These are phyloP conservation scores for Carposina sasakii DNA, from an alignment of 1,140 invertebrate genomes.

Conservation along the genomic window DNA sequence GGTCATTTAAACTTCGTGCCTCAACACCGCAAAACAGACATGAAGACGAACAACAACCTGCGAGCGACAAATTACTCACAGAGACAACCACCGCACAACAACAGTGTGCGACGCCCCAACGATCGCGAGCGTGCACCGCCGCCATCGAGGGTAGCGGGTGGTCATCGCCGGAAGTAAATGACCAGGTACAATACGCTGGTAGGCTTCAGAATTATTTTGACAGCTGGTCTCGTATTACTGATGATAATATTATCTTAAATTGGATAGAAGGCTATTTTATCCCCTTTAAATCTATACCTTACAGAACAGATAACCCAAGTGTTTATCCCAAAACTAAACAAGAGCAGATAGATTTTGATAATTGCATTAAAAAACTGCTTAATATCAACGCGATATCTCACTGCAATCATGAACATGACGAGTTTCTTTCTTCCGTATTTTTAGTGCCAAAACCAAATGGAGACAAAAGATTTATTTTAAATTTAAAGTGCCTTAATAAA, in stretches of 20 bases:
- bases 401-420: slow-evolving; percentile 9
- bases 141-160: background rate
- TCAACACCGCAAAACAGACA: slow-evolving; percentile 2
- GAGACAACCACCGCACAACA: background rate
- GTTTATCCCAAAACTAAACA: background rate
- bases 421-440: slow-evolving; percentile 36
- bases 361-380: slow-evolving; percentile 8
- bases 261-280: slow-evolving; percentile 19
- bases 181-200: slow-evolving; percentile 18
- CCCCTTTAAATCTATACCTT: slow-evolving; percentile 9
- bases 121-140: background rate
- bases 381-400: slow-evolving; percentile 5
- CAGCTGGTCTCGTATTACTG: slow-evolving; percentile 14
- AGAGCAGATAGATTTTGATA: slow-evolving; percentile 4
- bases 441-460: slow-evolving; percentile 16
- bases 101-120: too few species aligned
- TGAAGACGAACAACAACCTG: background rate
- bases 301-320: background rate
- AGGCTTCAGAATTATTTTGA: slow-evolving; percentile 7
- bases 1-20: slow-evolving; percentile 7
- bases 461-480: slow-evolving; percentile 14
- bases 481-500: slow-evolving; percentile 16
- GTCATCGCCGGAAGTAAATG: background rate
- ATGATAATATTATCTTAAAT: slow-evolving; percentile 6
- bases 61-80: too few species aligned